phyloP scores from a whole-genome alignment of 92 coral and sea anemone species.

The Meandrina meandrites region DNA sequence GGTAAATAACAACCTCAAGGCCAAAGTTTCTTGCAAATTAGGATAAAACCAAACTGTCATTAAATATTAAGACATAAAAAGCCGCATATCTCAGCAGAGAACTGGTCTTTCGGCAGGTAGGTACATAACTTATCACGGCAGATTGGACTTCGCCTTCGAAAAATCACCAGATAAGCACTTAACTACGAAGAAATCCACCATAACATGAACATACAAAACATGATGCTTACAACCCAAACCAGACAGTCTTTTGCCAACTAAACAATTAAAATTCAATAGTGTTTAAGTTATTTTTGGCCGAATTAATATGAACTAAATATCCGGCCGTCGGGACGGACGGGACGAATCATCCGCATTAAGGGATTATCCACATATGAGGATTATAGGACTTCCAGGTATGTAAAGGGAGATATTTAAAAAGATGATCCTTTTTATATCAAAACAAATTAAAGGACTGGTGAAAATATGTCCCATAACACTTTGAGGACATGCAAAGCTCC shows the following conservation, averaged over 20 bases:
- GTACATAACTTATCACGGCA: not conserved
- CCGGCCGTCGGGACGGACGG: not conserved
- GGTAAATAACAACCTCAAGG: not conserved
- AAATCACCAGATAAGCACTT: not conserved
- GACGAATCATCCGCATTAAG: not conserved
- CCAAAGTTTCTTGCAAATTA: constrained; percentile 46
- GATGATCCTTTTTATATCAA: not conserved
- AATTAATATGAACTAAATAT: not conserved
- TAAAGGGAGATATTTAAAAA: not conserved
- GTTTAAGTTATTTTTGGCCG: not conserved
- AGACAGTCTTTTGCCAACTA: not conserved
- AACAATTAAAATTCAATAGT: not conserved
- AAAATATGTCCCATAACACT: not conserved
- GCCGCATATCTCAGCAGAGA: constrained; percentile 21
- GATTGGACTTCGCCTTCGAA: not conserved
- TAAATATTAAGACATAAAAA: constrained; percentile 40
- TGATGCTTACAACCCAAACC: not conserved
- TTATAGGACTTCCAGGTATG: not conserved
- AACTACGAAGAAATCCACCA: not conserved
- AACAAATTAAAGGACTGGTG: not conserved
- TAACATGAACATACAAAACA: not conserved
- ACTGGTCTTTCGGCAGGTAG: constrained; percentile 13
- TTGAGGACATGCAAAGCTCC: not conserved
- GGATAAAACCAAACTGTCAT: constrained; percentile 35
- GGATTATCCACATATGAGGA: not conserved